Evolutionary conservation across 1,140 invertebrate genomes (phyloP), one percentile per base, ranked within the genome.

Genomic region (Andricus grossulariae): DNA sequence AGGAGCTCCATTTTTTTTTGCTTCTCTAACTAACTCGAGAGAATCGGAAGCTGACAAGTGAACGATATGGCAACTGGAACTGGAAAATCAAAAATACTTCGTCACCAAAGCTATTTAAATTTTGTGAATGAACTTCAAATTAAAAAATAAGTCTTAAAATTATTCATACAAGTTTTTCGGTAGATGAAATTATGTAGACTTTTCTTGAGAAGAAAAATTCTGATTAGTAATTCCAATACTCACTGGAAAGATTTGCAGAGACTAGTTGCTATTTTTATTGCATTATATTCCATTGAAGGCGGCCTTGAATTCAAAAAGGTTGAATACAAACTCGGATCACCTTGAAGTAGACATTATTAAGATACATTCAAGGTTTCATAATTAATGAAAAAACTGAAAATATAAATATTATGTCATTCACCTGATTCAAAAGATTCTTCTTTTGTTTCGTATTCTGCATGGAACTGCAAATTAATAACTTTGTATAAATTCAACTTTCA

Each of bases 31-130:
- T 50, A 93, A 77, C 2, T 91, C 86, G 19, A 94, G 81, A n/a
- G 93, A 93, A 13, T 91, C 89, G 0, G 93, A 92, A 12, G 94
- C 92, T 21, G 95, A 95, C n/a, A 96, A 90, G 79, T 96, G 95
- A 0, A 96, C 94, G 49, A 96, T 93, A 84, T 96, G 95, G 57
- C 94, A 94, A 76, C 92, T 91, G 11, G 93, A 92, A 21, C 94
- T 95, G 77, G 66, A 66, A 88, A 85, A 73, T 18, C 55, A 60
- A 45, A 80, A 72, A 72, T 82, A 75, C 45, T 55, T 49, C 54
- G 82, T 75, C 18, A 72, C 12, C 15, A 81, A 16, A 51, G 50
- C n/a, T 13, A 45, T 57, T 76, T 77, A 8, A 32, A 15, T 21
- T 51, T 72, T 71, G 39, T n/a, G 45, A 78, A 74, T 74, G 13